Base-by-base conservation (phyloP, 2,888 invertebrate genomes). In the Hipparchia sbordonii region DNA sequence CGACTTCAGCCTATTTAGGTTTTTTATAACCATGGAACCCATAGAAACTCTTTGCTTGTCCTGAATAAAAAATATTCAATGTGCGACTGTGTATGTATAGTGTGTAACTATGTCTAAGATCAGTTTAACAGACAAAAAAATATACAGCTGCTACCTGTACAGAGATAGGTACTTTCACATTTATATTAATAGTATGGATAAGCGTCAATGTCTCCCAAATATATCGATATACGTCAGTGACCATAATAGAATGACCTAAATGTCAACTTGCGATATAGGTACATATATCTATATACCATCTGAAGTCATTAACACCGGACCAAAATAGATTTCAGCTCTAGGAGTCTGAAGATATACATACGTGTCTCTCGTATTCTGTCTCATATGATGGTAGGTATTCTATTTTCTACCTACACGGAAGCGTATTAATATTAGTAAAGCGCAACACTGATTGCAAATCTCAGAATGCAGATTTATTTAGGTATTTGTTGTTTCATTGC, bases 301-400 rank as follows among this genome's bases (percentile, higher is more conserved):
- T 81, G 84, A 83, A 89, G 90, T 90, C 90, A 90, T 88, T 91
- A 90, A 89, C 85, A 85, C 88, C 80, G 84, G 77, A 77, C 85
- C 80, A 83, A 89, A 91, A 92, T 92, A 92, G 81, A 81, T 72
- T 75, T 66, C 80, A 76, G 79, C 79, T 72, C 71, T 79, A 66
- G 66, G 52, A 69, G 51, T 69, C 61, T 73, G 9, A 59, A 73
- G 56, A 71, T 60, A 61, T 65, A 52, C 23, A 45, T 72, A 23
- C 52, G 52, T 70, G 45, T 60, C 52, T 73, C 48, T 52, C 12
- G 52, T 71, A 57, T 68, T 66, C 66, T 57, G 67, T 70, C 59
- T 67, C 52, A 68, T 12, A 60, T 13, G 23, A 13, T 23, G 13
- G 54, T 65, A 60, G 13, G 6, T 63, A 76, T 81, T 86, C 52